Percentiles rank a stretch among this genome's conserved stretches.
Evolutionary conservation across 2,113 vertebrate genomes (phyloP).

Genomic region (Campylomormyrus tamandua): DNA sequence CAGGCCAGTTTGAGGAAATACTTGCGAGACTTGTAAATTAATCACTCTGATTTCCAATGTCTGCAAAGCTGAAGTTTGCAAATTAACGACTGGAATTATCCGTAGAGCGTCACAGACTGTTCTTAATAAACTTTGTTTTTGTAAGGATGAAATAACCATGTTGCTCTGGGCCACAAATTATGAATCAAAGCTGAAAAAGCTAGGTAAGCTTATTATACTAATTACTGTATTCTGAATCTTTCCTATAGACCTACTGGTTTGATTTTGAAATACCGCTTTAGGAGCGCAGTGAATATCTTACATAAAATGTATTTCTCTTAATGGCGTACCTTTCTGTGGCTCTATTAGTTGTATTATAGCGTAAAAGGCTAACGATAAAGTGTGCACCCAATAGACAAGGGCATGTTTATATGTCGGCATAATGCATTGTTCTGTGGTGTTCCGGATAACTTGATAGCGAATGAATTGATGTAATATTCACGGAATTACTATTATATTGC

Average conservation of each 20-base stretch:
- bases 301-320: conserved; percentile 11
- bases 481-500: background rate
- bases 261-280: conserved; percentile 30
- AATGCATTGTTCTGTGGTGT: background rate
- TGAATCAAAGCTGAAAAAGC: conserved; percentile 51
- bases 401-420: background rate
- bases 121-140: conserved; percentile 68
- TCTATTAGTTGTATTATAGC: background rate
- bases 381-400: background rate
- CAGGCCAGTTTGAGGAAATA: conserved; percentile 63
- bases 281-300: background rate
- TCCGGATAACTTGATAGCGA: background rate
- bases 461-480: background rate
- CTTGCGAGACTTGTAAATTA: conserved; percentile 62
- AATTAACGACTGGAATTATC: conserved; percentile 72
- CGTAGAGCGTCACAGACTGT: conserved; percentile 61
- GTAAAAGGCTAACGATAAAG: background rate
- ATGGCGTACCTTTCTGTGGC: conserved; percentile 22
- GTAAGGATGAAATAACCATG: conserved; percentile 60
- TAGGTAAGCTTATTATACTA: conserved; percentile 61
- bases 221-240: conserved; percentile 48
- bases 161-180: conserved; percentile 61
- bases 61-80: conserved; percentile 58
- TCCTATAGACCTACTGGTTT: conserved; percentile 31
- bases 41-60: conserved; percentile 61